phyloP scores from a whole-genome alignment of 2,888 invertebrate species.

The Lysandra bellargus region DNA sequence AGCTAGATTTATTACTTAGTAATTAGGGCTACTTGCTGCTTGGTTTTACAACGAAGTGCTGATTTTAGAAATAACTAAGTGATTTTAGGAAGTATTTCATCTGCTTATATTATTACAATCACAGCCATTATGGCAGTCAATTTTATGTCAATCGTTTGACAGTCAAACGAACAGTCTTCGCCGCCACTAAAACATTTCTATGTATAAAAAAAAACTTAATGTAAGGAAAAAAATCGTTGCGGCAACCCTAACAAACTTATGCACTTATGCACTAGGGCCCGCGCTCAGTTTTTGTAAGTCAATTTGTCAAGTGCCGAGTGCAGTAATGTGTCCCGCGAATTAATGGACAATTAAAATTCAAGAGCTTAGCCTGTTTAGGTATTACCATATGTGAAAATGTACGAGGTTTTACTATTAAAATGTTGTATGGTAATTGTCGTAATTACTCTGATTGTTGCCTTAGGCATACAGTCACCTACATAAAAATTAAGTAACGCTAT shows the following conservation, averaged over 20 bases:
- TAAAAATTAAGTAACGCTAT: background rate
- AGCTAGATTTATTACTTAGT: background rate
- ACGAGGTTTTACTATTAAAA: background rate
- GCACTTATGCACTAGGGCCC: background rate
- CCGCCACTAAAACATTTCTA: too few relatives aligned
- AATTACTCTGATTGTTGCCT: slow-evolving; percentile 10
- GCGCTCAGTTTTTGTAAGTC: slow-evolving; percentile 21
- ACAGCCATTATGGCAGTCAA: too few relatives aligned
- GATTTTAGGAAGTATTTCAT: too few relatives aligned
- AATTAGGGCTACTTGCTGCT: background rate
- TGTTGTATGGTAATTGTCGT: background rate
- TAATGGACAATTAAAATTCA: slow-evolving; percentile 25
- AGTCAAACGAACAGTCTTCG: too few relatives aligned
- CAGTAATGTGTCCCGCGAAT: background rate
- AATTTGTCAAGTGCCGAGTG: slow-evolving; percentile 25
- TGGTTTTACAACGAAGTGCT: background rate
- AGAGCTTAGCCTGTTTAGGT: slow-evolving; percentile 5
- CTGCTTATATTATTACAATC: too few relatives aligned
- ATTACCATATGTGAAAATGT: slow-evolving; percentile 8
- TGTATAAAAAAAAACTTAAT: too few relatives aligned
- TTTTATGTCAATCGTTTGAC: too few relatives aligned
- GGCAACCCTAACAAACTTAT: slow-evolving; percentile 13
- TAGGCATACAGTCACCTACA: background rate
- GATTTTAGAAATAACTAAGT: too few relatives aligned
- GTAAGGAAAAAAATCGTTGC: background rate